A percentile compares a stretch with the other conserved stretches of the same genome.
These are phyloP conservation scores for Castor canadensis DNA, from an alignment of 2,113 vertebrate genomes.

Conservation along the genomic window DNA sequence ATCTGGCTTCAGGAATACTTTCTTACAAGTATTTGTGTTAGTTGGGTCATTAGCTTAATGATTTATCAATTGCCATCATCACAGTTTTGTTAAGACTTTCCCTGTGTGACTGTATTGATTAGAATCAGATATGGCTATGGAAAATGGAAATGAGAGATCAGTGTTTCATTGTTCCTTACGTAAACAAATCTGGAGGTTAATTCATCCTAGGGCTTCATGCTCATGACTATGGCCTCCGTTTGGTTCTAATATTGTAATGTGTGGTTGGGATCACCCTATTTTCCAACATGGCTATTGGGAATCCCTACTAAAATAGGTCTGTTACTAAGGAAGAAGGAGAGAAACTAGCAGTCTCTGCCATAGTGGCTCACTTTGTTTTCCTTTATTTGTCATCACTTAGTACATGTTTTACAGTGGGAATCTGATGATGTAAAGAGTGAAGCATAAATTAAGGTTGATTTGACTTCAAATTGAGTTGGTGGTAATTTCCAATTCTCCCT, in stretches of 20 bases:
- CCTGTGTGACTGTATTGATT: not conserved
- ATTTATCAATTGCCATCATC: not conserved
- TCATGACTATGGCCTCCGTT: not conserved
- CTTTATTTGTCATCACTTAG: not conserved
- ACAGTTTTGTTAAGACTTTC: not conserved
- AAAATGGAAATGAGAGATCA: not conserved
- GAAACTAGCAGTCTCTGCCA: not conserved
- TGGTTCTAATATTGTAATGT: not conserved
- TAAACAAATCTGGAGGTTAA: not conserved
- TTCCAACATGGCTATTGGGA: not conserved
- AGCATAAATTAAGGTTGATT: not conserved
- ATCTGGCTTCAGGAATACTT: not conserved
- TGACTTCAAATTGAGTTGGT: not conserved
- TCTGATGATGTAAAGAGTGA: not conserved
- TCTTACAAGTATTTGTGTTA: not conserved
- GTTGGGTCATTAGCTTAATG: not conserved
- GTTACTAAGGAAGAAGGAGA: not conserved
- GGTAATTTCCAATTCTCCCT: not conserved
- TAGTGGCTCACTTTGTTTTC: not conserved
- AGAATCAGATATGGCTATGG: not conserved
- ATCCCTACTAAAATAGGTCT: not conserved
- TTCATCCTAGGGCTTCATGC: not conserved
- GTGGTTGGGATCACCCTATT: rapidly evolving
- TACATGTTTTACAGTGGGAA: not conserved
- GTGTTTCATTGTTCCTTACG: not conserved